Base-by-base conservation (phyloP, 2,113 vertebrate genomes). In the Atlantisia rogersi region DNA sequence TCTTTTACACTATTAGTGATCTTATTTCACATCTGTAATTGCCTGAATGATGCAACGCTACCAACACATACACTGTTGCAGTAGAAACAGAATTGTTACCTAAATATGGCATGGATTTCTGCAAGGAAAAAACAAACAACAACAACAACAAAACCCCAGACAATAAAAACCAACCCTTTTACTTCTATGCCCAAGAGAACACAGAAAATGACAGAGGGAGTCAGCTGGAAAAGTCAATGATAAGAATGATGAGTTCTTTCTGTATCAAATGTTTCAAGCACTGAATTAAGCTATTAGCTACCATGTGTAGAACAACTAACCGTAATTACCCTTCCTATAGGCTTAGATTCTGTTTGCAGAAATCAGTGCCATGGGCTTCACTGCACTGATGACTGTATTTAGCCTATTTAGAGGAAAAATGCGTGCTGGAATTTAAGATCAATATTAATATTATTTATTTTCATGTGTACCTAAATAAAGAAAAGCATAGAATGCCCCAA, bases 321-420 rank as follows among this genome's bases (percentile, higher is more conserved):
- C 62, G n/a, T 82, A 95, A 95, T 92, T 94, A 94, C 62, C 81
- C 53, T 74, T 95, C 70, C 74, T 68, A 76, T 92, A 87, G 78
- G 65, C 77, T 91, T 39, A 5, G 3, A 56, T 50, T 92, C 32
- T 87, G 53, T 73, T 82, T 89, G 35, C 35, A 75, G 70, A 64
- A 59, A 76, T 79, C 52, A 73, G 32, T 65, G 81, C 81, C 44
- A 50, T 12, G 6, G 74, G 84, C 32, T 88, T 79, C 53, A 17
- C 31, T 77, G 82, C 59, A 55, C 50, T 83, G 71, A 88, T 71
- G 42, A 29, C 35, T 60, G 21, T 35, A 62, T 92, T 82, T n/a
- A 94, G 62, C 29, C 18, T 59, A 15, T 48, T 88, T 24, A 63
- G 56, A 75, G 39, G 15, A 40, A 94, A 92, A 92, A 79, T 10